Evolutionary conservation across 1,140 invertebrate species (phyloP).

Genomic region (Ptiloglossa arizonensis): DNA sequence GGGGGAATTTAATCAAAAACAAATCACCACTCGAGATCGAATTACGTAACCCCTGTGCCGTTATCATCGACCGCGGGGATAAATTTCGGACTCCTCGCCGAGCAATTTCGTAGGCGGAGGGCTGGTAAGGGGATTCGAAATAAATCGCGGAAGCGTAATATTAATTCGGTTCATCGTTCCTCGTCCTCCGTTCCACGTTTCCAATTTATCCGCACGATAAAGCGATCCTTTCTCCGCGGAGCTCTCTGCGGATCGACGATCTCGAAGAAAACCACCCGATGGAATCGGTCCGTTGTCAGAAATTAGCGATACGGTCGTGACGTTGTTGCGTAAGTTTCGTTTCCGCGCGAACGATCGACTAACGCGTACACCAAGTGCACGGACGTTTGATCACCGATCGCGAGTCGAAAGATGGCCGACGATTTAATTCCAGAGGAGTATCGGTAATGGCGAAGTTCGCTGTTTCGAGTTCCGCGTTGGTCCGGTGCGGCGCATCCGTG

Average conservation of each 20-base stretch:
- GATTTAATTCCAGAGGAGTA: slow-evolving; percentile 28
- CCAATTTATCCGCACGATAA: slow-evolving; percentile 3
- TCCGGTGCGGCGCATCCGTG: not conserved
- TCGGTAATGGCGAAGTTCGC: slow-evolving; percentile 31
- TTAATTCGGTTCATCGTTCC: not conserved
- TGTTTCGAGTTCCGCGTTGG: not conserved
- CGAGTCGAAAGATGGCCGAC: not conserved
- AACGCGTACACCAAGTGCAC: not conserved
- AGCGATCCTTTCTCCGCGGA: too few species aligned
- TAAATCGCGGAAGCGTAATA: not conserved
- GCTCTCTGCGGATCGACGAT: not conserved
- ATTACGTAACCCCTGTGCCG: not conserved
- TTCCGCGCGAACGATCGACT: not conserved
- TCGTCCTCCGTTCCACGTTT: not conserved
- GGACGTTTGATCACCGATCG: slow-evolving; percentile 23
- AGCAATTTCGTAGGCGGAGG: not conserved
- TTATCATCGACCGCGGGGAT: not conserved
- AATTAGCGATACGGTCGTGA: not conserved
- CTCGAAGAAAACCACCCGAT: too few species aligned
- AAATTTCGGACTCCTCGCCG: not conserved
- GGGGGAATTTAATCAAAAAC: not conserved
- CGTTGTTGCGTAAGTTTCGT: not conserved
- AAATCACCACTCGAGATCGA: not conserved
- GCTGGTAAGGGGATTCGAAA: not conserved
- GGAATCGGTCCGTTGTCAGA: not conserved